A percentile compares a stretch with the other conserved stretches of the same genome.
Evolutionary conservation across 2,113 vertebrate genomes (phyloP).

Genomic region (Tupaia tana): DNA sequence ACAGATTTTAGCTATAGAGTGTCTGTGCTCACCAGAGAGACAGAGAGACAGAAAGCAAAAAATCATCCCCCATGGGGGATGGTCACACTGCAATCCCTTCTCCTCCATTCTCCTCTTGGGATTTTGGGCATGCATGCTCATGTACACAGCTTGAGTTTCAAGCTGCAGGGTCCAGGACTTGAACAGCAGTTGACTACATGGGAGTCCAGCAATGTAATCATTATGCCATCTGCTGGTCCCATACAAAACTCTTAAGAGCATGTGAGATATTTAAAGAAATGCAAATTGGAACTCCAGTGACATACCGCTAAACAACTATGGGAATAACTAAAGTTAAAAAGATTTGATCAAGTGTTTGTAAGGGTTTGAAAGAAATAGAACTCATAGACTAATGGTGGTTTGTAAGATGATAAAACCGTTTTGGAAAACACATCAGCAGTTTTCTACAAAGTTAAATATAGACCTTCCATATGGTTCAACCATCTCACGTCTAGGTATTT

Average conservation of each 20-base stretch:
- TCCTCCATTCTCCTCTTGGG: too few species aligned
- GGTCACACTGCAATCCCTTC: too few species aligned
- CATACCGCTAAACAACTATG: not conserved
- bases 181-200: too few species aligned
- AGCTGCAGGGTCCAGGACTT: too few species aligned
- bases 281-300: not conserved
- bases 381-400: not conserved
- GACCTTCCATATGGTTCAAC: not conserved
- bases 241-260: not conserved
- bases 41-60: too few species aligned
- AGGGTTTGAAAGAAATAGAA: not conserved
- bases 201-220: too few species aligned
- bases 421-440: not conserved
- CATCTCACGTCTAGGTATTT: not conserved
- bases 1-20: too few species aligned
- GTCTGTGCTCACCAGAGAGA: too few species aligned
- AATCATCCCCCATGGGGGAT: too few species aligned
- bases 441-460: conserved; percentile 13
- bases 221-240: too few species aligned
- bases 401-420: not conserved
- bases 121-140: too few species aligned
- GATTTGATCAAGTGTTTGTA: not conserved
- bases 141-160: too few species aligned
- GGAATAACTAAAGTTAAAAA: conserved; percentile 2
- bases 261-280: conserved; percentile 20